A percentile compares a stretch with the other conserved stretches of the same genome.
phyloP scores from a whole-genome alignment of 2,888 invertebrate genomes.

The Drosophila lutescens region DNA sequence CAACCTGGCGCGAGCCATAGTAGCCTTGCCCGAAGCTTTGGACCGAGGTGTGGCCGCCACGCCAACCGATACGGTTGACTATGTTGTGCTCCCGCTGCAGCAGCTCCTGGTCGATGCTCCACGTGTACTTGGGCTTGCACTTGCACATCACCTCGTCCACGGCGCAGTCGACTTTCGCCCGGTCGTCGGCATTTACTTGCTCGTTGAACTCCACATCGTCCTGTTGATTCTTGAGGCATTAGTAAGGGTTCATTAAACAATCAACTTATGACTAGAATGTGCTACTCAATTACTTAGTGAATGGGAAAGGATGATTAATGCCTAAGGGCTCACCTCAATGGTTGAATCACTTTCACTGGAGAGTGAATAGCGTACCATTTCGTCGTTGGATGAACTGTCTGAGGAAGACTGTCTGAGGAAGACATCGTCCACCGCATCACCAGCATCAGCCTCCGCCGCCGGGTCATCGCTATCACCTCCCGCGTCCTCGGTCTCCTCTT shows the following conservation, averaged over 20 bases:
- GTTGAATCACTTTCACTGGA: conserved; percentile 20
- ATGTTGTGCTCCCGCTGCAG: conserved; percentile 79
- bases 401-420: neutral
- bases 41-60: conserved; percentile 65
- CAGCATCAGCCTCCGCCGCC: neutral
- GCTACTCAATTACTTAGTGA: too few relatives aligned
- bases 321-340: conserved; percentile 16
- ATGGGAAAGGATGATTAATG: too few relatives aligned
- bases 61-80: conserved; percentile 67
- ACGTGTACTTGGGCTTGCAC: conserved; percentile 77
- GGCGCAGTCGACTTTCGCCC: conserved; percentile 31
- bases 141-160: conserved; percentile 72
- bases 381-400: conserved; percentile 13
- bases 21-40: conserved; percentile 51
- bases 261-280: neutral
- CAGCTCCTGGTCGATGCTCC: conserved; percentile 72
- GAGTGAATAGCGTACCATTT: conserved; percentile 4
- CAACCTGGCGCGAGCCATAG: conserved; percentile 92
- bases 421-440: neutral
- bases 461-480: conserved; percentile 1
- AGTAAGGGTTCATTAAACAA: too few relatives aligned
- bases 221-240: neutral
- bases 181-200: conserved; percentile 37
- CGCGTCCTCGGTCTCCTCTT: conserved; percentile 8
- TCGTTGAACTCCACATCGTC: conserved; percentile 39